These are phyloP conservation scores for Eolophus roseicapilla DNA, from an alignment of 2,113 vertebrate species.

Conservation along the genomic window DNA sequence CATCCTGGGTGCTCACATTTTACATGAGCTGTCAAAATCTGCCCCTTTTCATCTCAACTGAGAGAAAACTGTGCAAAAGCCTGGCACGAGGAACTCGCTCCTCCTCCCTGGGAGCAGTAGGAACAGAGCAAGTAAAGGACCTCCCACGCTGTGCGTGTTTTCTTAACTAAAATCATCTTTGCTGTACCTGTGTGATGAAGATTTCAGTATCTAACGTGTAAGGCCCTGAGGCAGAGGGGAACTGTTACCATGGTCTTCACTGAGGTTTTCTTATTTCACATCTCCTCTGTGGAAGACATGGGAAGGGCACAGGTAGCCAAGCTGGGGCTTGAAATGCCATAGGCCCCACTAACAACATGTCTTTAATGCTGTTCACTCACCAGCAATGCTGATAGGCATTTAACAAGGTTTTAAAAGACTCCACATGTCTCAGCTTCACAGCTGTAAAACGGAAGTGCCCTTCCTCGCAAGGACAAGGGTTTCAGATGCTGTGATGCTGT, in stretches of 20 bases:
- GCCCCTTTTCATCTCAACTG: neutral
- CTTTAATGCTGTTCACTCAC: neutral
- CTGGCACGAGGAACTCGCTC: neutral
- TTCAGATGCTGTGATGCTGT: neutral
- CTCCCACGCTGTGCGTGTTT: neutral
- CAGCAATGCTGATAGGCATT: neutral
- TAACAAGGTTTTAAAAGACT: conserved; percentile 33
- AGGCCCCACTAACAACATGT: neutral
- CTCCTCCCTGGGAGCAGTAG: neutral
- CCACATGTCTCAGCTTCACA: conserved; percentile 27
- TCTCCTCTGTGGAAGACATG: neutral
- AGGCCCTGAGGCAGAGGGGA: neutral
- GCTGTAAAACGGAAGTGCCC: conserved; percentile 5
- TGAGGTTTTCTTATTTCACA: neutral
- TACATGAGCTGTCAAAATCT: neutral
- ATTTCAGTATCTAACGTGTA: neutral
- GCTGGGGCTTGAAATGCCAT: neutral
- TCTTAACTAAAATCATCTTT: neutral
- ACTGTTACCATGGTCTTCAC: neutral
- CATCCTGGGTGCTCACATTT: neutral
- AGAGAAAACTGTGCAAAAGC: neutral
- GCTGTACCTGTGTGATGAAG: neutral
- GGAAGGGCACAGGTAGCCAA: neutral
- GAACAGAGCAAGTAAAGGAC: neutral
- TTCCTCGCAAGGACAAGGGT: conserved; percentile 14